phyloP scores from a whole-genome alignment of 2,113 vertebrate genomes.

The Petrocephalus zakoni region DNA sequence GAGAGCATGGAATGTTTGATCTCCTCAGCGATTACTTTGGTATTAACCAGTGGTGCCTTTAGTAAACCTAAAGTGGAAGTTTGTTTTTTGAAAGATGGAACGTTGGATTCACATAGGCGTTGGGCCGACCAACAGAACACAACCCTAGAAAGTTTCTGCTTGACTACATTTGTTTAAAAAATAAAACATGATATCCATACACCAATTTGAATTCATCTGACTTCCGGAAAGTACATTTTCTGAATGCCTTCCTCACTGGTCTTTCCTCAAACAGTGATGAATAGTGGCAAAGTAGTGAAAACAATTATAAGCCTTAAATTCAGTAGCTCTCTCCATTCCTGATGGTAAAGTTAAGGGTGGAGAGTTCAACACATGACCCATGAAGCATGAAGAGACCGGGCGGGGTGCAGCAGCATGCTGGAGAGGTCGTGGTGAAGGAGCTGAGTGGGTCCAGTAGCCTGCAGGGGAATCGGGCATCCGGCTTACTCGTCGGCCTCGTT shows the following conservation, averaged over 20 bases:
- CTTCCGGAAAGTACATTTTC: background rate
- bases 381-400: background rate
- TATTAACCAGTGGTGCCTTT: background rate
- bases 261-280: background rate
- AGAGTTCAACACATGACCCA: background rate
- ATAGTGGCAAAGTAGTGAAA: background rate
- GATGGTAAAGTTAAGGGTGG: background rate
- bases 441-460: background rate
- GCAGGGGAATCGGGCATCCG: slow-evolving; percentile 20
- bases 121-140: background rate
- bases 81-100: background rate
- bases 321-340: slow-evolving; percentile 9
- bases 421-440: slow-evolving; percentile 38
- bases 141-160: background rate
- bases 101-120: background rate
- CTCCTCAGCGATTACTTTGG: background rate
- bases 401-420: background rate
- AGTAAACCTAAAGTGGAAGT: background rate
- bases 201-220: too few species aligned
- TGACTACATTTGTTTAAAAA: background rate
- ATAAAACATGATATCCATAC: background rate
- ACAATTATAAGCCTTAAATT: background rate
- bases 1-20: background rate
- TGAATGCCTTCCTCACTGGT: background rate
- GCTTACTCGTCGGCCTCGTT: background rate